A percentile compares a stretch with the other conserved stretches of the same genome.
Evolutionary conservation across 2,797 vertebrate genomes (phyloP).

Genomic region (Anniella stebbinsi): DNA sequence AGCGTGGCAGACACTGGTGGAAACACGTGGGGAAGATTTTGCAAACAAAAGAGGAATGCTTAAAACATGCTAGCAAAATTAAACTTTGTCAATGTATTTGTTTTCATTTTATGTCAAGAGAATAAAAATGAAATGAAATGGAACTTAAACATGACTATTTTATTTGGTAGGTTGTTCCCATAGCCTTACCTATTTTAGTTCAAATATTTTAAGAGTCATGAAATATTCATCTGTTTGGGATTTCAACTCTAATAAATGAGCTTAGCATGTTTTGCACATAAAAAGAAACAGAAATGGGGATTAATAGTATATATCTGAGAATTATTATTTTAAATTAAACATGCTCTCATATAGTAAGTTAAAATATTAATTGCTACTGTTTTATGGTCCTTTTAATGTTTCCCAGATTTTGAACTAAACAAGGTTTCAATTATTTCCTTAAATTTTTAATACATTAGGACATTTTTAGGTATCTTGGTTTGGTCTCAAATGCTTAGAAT

Average conservation of each 20-base stretch:
- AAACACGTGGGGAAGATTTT: no score
- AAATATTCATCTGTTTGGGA: background rate
- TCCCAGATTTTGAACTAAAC: background rate
- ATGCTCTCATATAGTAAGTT: background rate
- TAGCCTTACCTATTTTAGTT: constrained; percentile 1
- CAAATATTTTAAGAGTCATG: background rate
- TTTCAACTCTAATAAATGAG: background rate
- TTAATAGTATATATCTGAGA: background rate
- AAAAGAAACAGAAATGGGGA: background rate
- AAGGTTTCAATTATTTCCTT: background rate
- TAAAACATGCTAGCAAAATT: background rate
- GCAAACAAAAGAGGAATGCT: background rate
- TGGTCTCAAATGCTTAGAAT: background rate
- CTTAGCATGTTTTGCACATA: background rate
- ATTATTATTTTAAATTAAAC: background rate
- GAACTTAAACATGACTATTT: background rate
- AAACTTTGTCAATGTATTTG: background rate
- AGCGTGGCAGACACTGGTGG: no score
- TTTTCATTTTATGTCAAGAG: background rate
- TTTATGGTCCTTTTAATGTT: background rate
- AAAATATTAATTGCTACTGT: background rate
- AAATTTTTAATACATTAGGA: background rate
- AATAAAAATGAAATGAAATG: background rate
- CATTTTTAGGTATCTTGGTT: background rate
- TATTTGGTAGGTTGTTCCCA: background rate